These are phyloP conservation scores for Colinus virginianus DNA, from an alignment of 2,113 vertebrate genomes.

Conservation along the genomic window DNA sequence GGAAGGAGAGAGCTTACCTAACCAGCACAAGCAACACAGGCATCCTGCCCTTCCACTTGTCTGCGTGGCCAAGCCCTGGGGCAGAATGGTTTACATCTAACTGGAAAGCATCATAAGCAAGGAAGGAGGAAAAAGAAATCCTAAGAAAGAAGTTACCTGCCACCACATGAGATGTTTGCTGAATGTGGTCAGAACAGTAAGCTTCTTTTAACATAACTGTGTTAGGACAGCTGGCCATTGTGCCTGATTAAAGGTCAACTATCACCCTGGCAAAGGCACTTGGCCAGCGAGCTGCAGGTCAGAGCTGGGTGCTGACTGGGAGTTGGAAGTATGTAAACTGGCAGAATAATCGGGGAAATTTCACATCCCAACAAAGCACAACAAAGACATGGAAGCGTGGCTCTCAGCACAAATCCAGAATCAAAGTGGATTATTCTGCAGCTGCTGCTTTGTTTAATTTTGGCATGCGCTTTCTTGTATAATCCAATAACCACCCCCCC, in stretches of 20 bases:
- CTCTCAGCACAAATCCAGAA: neutral
- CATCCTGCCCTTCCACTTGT: neutral
- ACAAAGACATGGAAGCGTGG: neutral
- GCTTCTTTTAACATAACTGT: neutral
- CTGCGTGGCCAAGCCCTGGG: neutral
- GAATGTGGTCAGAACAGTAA: neutral
- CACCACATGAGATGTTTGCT: neutral
- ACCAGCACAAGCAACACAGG: neutral
- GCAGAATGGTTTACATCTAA: neutral
- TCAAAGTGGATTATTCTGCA: neutral
- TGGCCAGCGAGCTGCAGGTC: neutral
- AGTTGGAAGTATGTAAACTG: neutral
- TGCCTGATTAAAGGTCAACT: neutral
- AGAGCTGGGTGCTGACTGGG: accelerated
- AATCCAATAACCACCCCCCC: neutral
- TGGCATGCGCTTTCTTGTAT: neutral
- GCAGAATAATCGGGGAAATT: neutral
- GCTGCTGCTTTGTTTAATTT: constrained; percentile 31
- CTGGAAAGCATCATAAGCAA: neutral
- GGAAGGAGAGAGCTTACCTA: neutral
- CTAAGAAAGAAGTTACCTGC: neutral
- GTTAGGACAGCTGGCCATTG: neutral
- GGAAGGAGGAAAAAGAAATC: neutral
- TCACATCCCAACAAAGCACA: neutral
- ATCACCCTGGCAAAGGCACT: neutral